Conservation (phyloP, 2,888 invertebrate genomes). For the Nymphalis polychloros region DNA sequence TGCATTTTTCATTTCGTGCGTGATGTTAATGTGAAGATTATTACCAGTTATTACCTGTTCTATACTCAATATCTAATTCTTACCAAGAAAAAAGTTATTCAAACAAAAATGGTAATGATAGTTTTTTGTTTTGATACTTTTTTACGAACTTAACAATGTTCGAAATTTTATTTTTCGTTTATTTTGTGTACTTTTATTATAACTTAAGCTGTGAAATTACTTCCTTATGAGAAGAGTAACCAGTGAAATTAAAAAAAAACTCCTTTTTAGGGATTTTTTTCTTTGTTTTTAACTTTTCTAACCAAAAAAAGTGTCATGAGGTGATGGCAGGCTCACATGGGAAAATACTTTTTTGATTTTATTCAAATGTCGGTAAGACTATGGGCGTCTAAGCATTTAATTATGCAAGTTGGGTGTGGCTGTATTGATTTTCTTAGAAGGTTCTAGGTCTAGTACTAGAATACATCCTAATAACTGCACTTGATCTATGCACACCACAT, state of each 20-base stretch:
- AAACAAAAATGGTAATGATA: conserved; percentile 80
- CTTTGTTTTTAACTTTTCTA: conserved; percentile 78
- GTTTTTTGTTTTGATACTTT: conserved; percentile 83
- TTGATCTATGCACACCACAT: conserved; percentile 58
- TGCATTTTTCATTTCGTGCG: conserved; percentile 53
- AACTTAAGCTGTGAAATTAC: conserved; percentile 34
- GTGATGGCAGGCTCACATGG: conserved; percentile 74
- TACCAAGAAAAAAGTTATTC: conserved; percentile 44
- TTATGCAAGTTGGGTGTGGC: conserved; percentile 82
- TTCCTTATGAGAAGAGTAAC: conserved; percentile 27
- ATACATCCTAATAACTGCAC: conserved; percentile 74
- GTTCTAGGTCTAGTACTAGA: conserved; percentile 77
- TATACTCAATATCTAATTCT: conserved; percentile 39
- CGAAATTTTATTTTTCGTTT: conserved; percentile 59
- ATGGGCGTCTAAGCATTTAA: conserved; percentile 54
- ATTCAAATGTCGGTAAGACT: conserved; percentile 47
- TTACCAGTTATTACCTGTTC: conserved; percentile 41
- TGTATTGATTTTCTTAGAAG: conserved; percentile 81
- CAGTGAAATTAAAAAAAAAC: conserved; percentile 46
- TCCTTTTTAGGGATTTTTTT: conserved; percentile 68
- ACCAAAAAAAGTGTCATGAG: conserved; percentile 77
- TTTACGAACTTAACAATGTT: conserved; percentile 74
- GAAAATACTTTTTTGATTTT: conserved; percentile 63
- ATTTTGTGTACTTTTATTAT: conserved; percentile 44
- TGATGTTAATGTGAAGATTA: conserved; percentile 54